Percentiles rank a stretch among this genome's conserved stretches.
These are phyloP conservation scores for Gorsachius magnificus DNA, from an alignment of 2,797 vertebrate genomes.

Conservation along the genomic window DNA sequence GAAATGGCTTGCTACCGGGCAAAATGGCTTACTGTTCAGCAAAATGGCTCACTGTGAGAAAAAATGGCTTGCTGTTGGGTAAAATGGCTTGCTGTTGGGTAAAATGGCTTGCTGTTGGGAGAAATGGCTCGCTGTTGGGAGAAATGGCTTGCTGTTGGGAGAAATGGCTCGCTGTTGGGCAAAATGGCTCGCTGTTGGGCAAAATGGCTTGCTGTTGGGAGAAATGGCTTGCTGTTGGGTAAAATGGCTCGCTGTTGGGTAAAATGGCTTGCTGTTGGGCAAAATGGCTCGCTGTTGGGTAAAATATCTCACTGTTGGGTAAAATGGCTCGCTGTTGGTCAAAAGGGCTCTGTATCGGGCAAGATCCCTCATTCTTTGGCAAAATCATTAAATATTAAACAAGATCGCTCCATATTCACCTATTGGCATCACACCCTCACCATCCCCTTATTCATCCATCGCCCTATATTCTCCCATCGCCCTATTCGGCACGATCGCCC, in stretches of 20 bases:
- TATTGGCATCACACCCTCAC: no score
- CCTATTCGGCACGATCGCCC: fast-evolving
- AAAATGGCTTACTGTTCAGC: not conserved
- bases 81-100: not conserved
- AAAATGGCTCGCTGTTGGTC: no score
- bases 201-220: no score
- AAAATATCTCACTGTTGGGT: no score
- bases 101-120: no score
- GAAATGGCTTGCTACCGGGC: not conserved
- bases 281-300: not conserved
- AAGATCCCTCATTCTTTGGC: not conserved
- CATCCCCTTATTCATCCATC: fast-evolving
- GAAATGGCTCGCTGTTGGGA: not conserved
- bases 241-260: no score
- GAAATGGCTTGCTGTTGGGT: no score
- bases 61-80: not conserved
- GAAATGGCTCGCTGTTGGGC: no score
- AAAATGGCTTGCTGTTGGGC: no score
- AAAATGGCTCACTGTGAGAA: no score
- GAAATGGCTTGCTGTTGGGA: not conserved
- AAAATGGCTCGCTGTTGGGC: not conserved
- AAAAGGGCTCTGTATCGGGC: not conserved
- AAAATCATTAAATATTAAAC: not conserved
- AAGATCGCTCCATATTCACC: no score
- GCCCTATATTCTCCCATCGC: fast-evolving